These are phyloP conservation scores for Caloenas nicobarica DNA, from an alignment of 2,113 vertebrate genomes.

Conservation along the genomic window DNA sequence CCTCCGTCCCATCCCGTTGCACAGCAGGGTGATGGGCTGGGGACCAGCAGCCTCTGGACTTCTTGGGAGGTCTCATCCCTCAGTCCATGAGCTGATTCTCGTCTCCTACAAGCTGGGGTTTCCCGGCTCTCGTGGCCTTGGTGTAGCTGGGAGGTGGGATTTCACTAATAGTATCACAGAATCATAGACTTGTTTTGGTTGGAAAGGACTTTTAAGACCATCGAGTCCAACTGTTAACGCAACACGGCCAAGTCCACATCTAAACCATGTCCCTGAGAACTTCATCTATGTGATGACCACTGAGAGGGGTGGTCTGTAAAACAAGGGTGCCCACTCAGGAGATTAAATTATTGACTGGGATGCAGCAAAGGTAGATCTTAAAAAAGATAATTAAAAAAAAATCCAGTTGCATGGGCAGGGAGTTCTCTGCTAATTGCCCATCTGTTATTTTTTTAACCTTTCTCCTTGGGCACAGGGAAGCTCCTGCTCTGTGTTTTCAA, in stretches of 20 bases:
- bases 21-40: background rate
- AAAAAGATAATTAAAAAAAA: background rate
- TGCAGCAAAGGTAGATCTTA: background rate
- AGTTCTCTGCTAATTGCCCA: background rate
- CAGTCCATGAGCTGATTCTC: background rate
- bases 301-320: rapidly evolving
- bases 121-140: background rate
- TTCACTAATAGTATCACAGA: background rate
- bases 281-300: no score
- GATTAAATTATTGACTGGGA: background rate
- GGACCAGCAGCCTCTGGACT: rapidly evolving
- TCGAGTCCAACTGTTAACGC: no score
- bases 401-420: background rate
- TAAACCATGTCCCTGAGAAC: no score
- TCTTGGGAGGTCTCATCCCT: background rate
- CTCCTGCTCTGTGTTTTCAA: background rate
- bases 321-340: background rate
- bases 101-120: rapidly evolving
- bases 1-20: background rate
- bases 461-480: background rate
- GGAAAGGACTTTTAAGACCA: no score
- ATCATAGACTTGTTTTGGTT: no score
- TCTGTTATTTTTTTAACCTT: background rate
- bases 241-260: no score
- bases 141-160: background rate